phyloP scores from a whole-genome alignment of 2,888 invertebrate genomes.

The Antheraea yamamai region DNA sequence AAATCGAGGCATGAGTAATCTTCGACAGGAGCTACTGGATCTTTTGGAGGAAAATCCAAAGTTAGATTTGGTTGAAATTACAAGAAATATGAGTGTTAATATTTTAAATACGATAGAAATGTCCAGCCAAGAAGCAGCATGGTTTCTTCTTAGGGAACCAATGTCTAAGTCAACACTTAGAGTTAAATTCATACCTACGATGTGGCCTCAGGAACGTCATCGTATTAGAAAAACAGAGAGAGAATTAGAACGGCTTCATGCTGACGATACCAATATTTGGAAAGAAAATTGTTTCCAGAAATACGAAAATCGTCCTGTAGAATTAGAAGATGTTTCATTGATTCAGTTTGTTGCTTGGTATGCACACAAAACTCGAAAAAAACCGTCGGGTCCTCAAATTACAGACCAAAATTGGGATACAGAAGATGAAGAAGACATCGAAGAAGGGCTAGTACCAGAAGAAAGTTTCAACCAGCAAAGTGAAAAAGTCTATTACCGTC shows the following conservation, averaged over 20 bases:
- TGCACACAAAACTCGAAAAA: conserved; percentile 17
- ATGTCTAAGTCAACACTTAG: conserved; percentile 34
- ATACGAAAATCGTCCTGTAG: conserved; percentile 50
- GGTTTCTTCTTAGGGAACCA: conserved; percentile 39
- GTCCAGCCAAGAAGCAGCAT: conserved; percentile 55
- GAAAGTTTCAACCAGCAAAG: neutral
- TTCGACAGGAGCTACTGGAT: conserved; percentile 43
- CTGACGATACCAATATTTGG: conserved; percentile 48
- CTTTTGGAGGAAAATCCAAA: conserved; percentile 37
- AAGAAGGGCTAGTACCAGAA: conserved; percentile 9
- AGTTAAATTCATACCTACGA: conserved; percentile 37
- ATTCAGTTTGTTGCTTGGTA: conserved; percentile 53
- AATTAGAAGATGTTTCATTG: conserved; percentile 42
- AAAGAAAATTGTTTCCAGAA: conserved; percentile 54
- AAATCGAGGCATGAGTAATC: conserved; percentile 49
- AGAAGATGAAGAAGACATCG: conserved; percentile 13
- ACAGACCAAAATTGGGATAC: conserved; percentile 12
- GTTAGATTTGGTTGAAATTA: conserved; percentile 35
- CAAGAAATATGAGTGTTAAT: conserved; percentile 33
- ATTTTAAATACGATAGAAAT: conserved; percentile 35
- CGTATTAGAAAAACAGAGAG: conserved; percentile 49
- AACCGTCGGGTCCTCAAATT: conserved; percentile 6
- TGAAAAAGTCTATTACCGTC: conserved; percentile 5
- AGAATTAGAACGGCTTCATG: conserved; percentile 42
- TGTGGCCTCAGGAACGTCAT: conserved; percentile 48